These are phyloP conservation scores for Chelonia mydas DNA, from an alignment of 2,797 vertebrate species.

Conservation along the genomic window DNA sequence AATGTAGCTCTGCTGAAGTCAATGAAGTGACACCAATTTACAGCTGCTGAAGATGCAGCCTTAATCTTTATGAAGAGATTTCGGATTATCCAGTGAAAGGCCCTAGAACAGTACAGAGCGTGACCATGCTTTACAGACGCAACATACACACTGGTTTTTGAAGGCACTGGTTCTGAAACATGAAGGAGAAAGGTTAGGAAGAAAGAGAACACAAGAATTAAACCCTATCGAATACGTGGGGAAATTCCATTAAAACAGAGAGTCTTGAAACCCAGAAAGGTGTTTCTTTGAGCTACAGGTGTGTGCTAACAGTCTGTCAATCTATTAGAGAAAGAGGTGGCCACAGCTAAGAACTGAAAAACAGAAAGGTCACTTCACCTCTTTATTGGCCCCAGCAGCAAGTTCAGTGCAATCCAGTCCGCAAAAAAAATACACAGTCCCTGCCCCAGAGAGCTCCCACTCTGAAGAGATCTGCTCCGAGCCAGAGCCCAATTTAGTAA, in stretches of 20 bases:
- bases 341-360: not conserved
- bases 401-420: rapidly evolving
- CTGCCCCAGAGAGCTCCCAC: rapidly evolving
- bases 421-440: rapidly evolving
- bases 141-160: not conserved
- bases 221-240: not conserved
- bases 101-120: not conserved
- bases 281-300: not conserved
- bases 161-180: not conserved
- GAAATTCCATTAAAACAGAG: not conserved
- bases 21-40: not conserved
- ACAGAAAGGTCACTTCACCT: not conserved
- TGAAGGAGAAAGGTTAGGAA: not conserved
- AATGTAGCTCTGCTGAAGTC: not conserved
- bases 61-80: not conserved
- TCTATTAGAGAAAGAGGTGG: not conserved
- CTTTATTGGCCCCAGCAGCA: no score
- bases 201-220: not conserved
- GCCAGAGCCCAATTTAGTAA: not conserved
- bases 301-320: not conserved
- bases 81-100: not conserved
- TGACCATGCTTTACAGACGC: not conserved
- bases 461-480: rapidly evolving
- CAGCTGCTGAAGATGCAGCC: not conserved
- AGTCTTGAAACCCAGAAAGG: not conserved